A percentile compares a stretch with the other conserved stretches of the same genome.
These are phyloP conservation scores for Halictus rubicundus DNA, from an alignment of 1,140 invertebrate species.

Conservation along the genomic window DNA sequence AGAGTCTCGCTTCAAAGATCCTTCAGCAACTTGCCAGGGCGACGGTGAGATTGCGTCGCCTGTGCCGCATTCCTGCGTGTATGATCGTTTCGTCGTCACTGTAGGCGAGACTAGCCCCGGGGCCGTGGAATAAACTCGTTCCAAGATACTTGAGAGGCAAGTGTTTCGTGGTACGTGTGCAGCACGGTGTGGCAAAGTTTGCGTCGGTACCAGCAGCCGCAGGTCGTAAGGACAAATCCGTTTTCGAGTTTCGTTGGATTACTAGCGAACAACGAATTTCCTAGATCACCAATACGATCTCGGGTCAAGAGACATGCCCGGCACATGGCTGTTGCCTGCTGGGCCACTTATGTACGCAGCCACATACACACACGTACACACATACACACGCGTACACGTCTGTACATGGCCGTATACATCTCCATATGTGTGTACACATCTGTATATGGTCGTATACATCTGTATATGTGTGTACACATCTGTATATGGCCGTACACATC, in stretches of 20 bases:
- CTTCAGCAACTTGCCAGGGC: slow-evolving; percentile 46
- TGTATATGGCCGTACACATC: too few relatives aligned
- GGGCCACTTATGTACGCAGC: background rate
- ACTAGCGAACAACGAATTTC: slow-evolving; percentile 65
- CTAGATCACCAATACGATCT: slow-evolving; percentile 63
- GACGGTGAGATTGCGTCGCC: slow-evolving; percentile 30
- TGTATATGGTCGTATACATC: too few relatives aligned
- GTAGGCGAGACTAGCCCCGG: slow-evolving; percentile 47
- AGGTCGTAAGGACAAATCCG: slow-evolving; percentile 68
- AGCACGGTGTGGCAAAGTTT: slow-evolving; percentile 55
- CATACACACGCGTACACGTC: too few relatives aligned
- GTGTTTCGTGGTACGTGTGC: slow-evolving; percentile 61
- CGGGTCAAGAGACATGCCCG: background rate
- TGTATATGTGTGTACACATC: too few relatives aligned
- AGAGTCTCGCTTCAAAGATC: background rate
- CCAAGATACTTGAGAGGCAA: slow-evolving; percentile 62
- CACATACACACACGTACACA: background rate
- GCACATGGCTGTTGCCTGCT: background rate
- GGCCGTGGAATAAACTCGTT: slow-evolving; percentile 62
- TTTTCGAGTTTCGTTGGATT: slow-evolving; percentile 69
- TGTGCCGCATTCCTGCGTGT: slow-evolving; percentile 23
- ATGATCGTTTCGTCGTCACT: slow-evolving; percentile 39
- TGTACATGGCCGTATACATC: too few relatives aligned
- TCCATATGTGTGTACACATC: too few relatives aligned
- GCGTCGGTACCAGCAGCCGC: slow-evolving; percentile 60